A percentile compares a stretch with the other conserved stretches of the same genome.
Evolutionary conservation across 2,888 invertebrate species (phyloP).

Genomic region (Artemia sp.): DNA sequence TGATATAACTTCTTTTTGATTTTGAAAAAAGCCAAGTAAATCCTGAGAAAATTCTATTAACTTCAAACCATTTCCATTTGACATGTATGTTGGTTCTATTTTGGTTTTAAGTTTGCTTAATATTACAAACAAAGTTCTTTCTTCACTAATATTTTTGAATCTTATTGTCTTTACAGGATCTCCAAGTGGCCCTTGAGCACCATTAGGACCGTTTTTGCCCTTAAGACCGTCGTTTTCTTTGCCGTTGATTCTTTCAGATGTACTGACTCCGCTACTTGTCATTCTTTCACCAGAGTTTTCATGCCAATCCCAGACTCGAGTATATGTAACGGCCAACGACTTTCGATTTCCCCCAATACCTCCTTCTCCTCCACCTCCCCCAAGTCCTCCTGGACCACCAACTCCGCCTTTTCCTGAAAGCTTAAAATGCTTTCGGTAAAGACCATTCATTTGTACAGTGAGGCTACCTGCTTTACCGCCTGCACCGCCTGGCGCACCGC

Average conservation of each 20-base stretch:
- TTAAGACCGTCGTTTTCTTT: background rate
- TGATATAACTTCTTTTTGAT: no score
- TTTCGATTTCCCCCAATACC: background rate
- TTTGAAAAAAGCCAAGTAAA: no score
- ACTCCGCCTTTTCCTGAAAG: background rate
- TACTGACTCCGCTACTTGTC: background rate
- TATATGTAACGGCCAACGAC: background rate
- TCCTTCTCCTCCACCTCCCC: background rate
- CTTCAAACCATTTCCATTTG: no score
- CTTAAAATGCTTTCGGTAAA: background rate
- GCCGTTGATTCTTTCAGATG: background rate
- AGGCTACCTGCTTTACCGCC: background rate
- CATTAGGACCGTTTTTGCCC: background rate
- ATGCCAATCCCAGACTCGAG: background rate
- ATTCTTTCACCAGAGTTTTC: background rate
- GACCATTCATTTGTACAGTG: background rate
- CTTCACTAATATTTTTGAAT: no score
- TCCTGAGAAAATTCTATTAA: no score
- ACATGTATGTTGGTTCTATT: no score
- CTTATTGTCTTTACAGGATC: no score
- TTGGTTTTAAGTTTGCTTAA: no score
- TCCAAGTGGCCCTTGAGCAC: background rate
- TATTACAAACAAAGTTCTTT: no score
- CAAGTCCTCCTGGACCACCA: background rate
- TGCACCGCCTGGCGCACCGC: background rate